Percentiles rank a stretch among this genome's conserved stretches.
Evolutionary conservation across 2,113 vertebrate genomes (phyloP).

Genomic region (Apodemus sylvaticus): DNA sequence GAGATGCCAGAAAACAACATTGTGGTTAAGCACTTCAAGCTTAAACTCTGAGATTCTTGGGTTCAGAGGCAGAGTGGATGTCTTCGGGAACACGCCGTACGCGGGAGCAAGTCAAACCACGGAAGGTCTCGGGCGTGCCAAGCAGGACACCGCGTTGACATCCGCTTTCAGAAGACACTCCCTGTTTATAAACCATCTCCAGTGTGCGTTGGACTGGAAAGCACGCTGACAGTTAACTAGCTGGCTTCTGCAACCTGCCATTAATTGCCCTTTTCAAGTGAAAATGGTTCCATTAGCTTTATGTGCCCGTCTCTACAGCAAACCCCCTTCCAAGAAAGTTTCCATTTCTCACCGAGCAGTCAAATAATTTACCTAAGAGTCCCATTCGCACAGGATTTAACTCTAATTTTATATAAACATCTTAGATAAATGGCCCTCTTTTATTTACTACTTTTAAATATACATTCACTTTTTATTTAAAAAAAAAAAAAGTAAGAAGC

Average conservation of each 20-base stretch:
- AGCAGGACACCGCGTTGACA: slow-evolving; percentile 2
- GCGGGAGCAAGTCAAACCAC: slow-evolving; percentile 16
- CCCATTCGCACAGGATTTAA: slow-evolving; percentile 40
- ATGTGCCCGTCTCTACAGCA: slow-evolving; percentile 72
- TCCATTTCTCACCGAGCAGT: slow-evolving; percentile 81
- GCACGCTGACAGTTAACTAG: slow-evolving; percentile 72
- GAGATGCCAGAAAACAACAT: background rate
- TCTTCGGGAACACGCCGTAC: background rate
- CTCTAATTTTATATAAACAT: slow-evolving; percentile 51
- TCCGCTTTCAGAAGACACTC: slow-evolving; percentile 15
- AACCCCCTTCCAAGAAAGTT: slow-evolving; percentile 79
- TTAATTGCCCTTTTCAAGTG: slow-evolving; percentile 83
- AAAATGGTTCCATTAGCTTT: slow-evolving; percentile 72
- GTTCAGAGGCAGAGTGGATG: background rate
- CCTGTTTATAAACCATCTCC: slow-evolving; percentile 62
- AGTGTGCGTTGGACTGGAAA: slow-evolving; percentile 42
- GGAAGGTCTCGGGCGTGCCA: slow-evolving; percentile 55
- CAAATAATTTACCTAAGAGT: slow-evolving; percentile 73
- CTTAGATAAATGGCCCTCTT: slow-evolving; percentile 22
- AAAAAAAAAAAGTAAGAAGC: background rate
- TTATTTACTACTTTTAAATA: slow-evolving; percentile 55
- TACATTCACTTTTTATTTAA: slow-evolving; percentile 8
- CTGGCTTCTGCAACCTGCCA: slow-evolving; percentile 84
- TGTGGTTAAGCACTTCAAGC: background rate
- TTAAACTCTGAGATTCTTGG: slow-evolving; percentile 10